A percentile compares a stretch with the other conserved stretches of the same genome.
Conservation (phyloP, 37 sponge, comb jelly and placozoan genomes). For the Hexactinellida sp. region DNA sequence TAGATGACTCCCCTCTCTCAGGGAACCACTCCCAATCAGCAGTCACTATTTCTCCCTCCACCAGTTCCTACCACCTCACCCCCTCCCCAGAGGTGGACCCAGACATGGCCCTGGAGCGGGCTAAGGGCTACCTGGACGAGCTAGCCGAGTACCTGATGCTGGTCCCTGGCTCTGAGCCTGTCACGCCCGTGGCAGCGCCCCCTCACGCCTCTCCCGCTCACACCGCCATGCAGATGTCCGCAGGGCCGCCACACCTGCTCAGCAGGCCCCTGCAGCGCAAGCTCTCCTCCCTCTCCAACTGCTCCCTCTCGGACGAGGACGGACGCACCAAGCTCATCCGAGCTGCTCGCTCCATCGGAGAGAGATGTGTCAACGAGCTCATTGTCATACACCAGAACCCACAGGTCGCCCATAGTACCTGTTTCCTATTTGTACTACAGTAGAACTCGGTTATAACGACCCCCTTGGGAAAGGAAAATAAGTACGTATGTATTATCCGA, state of each 20-base stretch:
- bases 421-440: too few relatives aligned
- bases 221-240: background rate
- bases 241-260: slow-evolving; percentile 23
- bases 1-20: background rate
- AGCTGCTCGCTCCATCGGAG: slow-evolving; percentile 78
- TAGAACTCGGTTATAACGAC: too few relatives aligned
- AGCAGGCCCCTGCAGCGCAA: slow-evolving; percentile 82
- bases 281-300: slow-evolving; percentile 53
- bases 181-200: background rate
- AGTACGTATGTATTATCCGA: too few relatives aligned
- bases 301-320: slow-evolving; percentile 67
- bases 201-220: background rate
- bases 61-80: background rate
- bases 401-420: slow-evolving; percentile 30
- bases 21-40: background rate
- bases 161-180: background rate
- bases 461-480: too few relatives aligned
- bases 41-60: background rate
- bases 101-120: background rate
- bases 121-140: background rate
- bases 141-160: background rate
- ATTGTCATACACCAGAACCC: slow-evolving; percentile 80
- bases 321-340: slow-evolving; percentile 56
- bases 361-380: slow-evolving; percentile 74
- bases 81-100: background rate